phyloP scores from a whole-genome alignment of 2,888 invertebrate species.

The Cheiracanthium punctorium region DNA sequence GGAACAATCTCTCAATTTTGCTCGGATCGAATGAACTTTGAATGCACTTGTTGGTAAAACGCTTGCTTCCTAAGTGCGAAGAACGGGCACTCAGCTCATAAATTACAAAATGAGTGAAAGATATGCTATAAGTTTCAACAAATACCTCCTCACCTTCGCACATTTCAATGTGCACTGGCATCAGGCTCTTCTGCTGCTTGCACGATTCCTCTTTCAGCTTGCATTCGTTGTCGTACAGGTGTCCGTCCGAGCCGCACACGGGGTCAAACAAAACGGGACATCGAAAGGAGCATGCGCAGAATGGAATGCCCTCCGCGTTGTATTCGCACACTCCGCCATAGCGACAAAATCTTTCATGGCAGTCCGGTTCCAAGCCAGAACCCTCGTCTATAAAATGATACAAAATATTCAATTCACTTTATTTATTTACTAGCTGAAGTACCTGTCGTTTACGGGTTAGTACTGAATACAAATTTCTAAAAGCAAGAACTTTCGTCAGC shows the following conservation, averaged over 20 bases:
- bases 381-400: constrained; percentile 59
- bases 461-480: too few relatives aligned
- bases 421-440: too few relatives aligned
- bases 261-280: constrained; percentile 78
- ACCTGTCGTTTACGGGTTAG: too few relatives aligned
- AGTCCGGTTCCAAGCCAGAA: constrained; percentile 50
- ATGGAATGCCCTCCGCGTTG: constrained; percentile 82
- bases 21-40: too few relatives aligned
- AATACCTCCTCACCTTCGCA: constrained; percentile 59
- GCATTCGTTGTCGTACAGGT: constrained; percentile 87
- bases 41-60: too few relatives aligned
- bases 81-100: too few relatives aligned
- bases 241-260: constrained; percentile 90
- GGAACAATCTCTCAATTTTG: too few relatives aligned
- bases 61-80: too few relatives aligned
- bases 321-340: constrained; percentile 80
- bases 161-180: constrained; percentile 60
- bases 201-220: constrained; percentile 91
- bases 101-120: too few relatives aligned
- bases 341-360: constrained; percentile 79
- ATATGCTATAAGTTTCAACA: too few relatives aligned
- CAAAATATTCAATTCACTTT: too few relatives aligned
- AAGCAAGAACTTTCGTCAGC: too few relatives aligned
- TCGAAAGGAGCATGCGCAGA: constrained; percentile 81
- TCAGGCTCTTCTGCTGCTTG: constrained; percentile 70